Conservation (phyloP, 2,113 vertebrate species). For the Lasiurus cinereus region DNA sequence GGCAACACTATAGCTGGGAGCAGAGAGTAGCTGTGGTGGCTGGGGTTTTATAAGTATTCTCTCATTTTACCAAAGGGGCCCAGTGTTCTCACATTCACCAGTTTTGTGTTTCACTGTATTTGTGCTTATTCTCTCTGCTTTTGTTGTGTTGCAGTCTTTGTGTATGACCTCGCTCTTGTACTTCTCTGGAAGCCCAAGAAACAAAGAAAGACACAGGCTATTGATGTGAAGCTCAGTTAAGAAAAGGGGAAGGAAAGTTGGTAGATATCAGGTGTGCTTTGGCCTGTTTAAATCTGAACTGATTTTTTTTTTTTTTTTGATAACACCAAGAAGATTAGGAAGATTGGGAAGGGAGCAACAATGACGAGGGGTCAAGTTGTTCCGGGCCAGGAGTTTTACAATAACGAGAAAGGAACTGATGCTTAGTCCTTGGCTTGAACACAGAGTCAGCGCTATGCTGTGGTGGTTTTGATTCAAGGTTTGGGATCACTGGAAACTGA, state of each 20-base stretch:
- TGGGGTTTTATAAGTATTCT: not conserved
- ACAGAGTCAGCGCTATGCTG: not conserved
- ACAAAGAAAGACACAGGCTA: constrained; percentile 43
- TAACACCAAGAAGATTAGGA: constrained; percentile 13
- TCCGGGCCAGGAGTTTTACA: constrained; percentile 17
- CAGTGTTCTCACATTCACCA: not conserved
- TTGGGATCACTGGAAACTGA: not conserved
- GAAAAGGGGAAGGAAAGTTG: constrained; percentile 7
- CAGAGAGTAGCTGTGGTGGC: not conserved
- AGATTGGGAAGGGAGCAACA: not conserved
- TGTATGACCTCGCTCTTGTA: not conserved
- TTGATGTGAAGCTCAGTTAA: not conserved
- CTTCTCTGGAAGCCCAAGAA: constrained; percentile 67
- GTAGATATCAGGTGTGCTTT: constrained; percentile 2
- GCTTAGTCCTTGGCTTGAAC: not conserved
- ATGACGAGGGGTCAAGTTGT: not conserved
- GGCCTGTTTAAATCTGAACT: constrained; percentile 9
- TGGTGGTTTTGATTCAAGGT: not conserved
- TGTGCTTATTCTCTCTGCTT: not conserved
- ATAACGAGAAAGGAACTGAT: not conserved
- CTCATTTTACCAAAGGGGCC: not conserved
- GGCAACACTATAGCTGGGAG: not conserved
- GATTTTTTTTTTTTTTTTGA: constrained; percentile 34
- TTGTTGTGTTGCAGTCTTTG: constrained; percentile 31
- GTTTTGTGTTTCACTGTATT: constrained; percentile 14